Percentiles rank a stretch among this genome's conserved stretches.
Evolutionary conservation across 2,888 invertebrate genomes (phyloP).

Genomic region (Dugesia japonica): DNA sequence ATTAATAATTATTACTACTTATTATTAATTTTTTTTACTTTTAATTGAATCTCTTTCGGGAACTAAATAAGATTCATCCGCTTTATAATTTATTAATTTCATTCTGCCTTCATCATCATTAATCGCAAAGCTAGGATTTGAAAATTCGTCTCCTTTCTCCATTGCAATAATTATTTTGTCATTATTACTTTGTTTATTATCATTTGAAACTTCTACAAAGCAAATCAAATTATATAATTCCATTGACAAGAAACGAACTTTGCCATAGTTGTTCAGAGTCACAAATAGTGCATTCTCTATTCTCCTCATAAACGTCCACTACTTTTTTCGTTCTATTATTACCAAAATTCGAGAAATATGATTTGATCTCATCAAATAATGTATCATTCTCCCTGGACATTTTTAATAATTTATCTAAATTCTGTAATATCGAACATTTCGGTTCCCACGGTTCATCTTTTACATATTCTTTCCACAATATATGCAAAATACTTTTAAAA

Average conservation of each 20-base stretch:
- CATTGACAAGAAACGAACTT: too few relatives aligned
- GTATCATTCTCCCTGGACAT: not conserved
- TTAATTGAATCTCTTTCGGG: not conserved
- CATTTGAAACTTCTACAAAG: too few relatives aligned
- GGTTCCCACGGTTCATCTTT: not conserved
- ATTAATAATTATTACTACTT: too few relatives aligned
- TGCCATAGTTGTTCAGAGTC: too few relatives aligned
- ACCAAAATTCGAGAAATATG: not conserved
- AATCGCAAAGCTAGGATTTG: not conserved
- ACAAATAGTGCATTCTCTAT: too few relatives aligned
- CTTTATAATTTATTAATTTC: not conserved
- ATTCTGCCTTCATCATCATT: not conserved
- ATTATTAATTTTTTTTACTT: not conserved
- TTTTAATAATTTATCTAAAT: not conserved
- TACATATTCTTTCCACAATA: too few relatives aligned
- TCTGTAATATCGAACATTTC: not conserved
- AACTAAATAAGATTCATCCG: not conserved
- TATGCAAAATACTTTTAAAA: too few relatives aligned
- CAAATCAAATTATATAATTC: too few relatives aligned
- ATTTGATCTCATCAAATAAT: not conserved
- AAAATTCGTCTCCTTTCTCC: not conserved
- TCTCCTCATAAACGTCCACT: not conserved
- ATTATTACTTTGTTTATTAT: not conserved
- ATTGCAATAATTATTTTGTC: not conserved
- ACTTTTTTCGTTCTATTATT: not conserved